These are phyloP conservation scores for Aspidoscelis tigris DNA, from an alignment of 2,113 vertebrate species.

Conservation along the genomic window DNA sequence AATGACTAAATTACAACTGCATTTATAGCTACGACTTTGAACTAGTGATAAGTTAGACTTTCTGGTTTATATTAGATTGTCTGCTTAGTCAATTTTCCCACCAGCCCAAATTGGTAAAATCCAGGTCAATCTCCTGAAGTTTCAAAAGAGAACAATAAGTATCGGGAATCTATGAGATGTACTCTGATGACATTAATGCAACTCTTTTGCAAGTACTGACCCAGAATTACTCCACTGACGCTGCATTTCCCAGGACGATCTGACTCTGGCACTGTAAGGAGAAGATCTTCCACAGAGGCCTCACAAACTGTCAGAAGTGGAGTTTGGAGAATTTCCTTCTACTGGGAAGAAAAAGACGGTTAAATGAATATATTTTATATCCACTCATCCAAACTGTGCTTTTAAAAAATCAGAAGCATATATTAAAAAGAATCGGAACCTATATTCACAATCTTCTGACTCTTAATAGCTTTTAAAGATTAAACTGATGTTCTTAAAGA, in stretches of 20 bases:
- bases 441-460: too few relatives aligned
- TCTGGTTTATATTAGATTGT: neutral
- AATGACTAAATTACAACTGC: neutral
- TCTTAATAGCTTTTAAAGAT: too few relatives aligned
- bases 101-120: neutral
- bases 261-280: conserved; percentile 80
- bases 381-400: neutral
- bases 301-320: conserved; percentile 86
- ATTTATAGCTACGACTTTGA: neutral
- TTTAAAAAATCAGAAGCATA: neutral
- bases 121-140: neutral
- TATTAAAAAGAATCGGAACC: too few relatives aligned
- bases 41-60: too few relatives aligned
- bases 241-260: conserved; percentile 77
- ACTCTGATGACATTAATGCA: neutral
- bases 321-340: conserved; percentile 88
- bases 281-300: conserved; percentile 89
- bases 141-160: neutral
- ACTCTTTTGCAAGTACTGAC: conserved; percentile 66
- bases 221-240: conserved; percentile 84
- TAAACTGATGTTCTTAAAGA: too few relatives aligned
- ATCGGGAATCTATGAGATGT: neutral
- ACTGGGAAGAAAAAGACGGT: conserved; percentile 54
- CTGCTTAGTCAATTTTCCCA: neutral
- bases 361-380: conserved; percentile 31